These are phyloP conservation scores for Anhinga rufa DNA, from an alignment of 2,113 vertebrate species.

Conservation along the genomic window DNA sequence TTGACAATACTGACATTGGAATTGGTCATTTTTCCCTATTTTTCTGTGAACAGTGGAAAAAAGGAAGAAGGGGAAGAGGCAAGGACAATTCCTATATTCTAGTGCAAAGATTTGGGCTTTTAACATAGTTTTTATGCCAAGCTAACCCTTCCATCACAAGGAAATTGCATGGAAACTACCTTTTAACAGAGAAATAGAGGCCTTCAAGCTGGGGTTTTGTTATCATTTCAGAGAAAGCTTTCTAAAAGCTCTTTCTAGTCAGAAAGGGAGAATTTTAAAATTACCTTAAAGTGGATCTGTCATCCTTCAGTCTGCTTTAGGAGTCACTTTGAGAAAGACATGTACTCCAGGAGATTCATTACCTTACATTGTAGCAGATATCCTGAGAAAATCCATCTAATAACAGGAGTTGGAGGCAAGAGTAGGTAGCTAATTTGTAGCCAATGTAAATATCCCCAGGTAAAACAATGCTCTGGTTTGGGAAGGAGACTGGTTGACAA, in stretches of 20 bases:
- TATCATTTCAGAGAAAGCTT: background rate
- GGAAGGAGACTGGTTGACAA: background rate
- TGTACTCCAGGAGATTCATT: fast-evolving
- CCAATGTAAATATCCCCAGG: background rate
- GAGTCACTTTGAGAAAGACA: background rate
- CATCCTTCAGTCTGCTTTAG: background rate
- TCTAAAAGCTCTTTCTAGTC: background rate
- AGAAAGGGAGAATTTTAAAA: background rate
- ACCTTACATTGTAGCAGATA: background rate
- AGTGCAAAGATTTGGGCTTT: background rate
- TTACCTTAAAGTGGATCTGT: background rate
- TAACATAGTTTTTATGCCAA: background rate
- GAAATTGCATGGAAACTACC: background rate
- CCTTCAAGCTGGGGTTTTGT: background rate
- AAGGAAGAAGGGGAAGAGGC: background rate
- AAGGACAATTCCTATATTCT: background rate
- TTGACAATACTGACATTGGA: background rate
- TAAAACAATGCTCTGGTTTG: background rate
- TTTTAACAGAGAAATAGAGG: background rate
- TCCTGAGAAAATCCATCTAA: background rate
- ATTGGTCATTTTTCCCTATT: background rate
- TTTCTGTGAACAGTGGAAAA: background rate
- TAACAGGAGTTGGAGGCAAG: background rate
- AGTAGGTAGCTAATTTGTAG: background rate
- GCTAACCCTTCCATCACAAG: background rate